Evolutionary conservation across 2,888 invertebrate species (phyloP).

Genomic region (Stenodema calcarata): DNA sequence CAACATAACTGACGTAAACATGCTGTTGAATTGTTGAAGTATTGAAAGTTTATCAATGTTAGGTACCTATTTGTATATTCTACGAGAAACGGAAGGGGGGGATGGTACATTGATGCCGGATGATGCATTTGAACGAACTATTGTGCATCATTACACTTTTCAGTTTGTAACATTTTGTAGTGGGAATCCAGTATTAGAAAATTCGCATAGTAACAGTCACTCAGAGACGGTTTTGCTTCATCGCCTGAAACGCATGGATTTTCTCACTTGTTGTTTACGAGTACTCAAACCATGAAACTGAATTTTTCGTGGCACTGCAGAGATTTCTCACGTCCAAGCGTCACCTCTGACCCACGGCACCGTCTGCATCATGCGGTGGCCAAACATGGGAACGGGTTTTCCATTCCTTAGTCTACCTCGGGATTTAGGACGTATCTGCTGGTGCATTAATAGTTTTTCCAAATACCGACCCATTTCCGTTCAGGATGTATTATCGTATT

Average conservation of each 20-base stretch:
- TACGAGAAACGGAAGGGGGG: no score
- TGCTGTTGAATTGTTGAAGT: background rate
- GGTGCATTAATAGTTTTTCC: background rate
- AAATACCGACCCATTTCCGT: background rate
- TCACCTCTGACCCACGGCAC: background rate
- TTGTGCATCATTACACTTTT: no score
- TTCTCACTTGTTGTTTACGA: no score
- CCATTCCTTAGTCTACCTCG: background rate
- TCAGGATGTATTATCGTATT: background rate
- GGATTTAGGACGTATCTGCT: background rate
- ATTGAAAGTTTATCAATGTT: background rate
- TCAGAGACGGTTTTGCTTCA: no score
- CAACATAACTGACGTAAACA: background rate
- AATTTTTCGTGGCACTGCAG: background rate
- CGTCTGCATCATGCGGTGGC: background rate
- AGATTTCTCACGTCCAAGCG: background rate
- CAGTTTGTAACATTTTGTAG: no score
- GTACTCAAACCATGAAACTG: background rate
- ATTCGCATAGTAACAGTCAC: no score
- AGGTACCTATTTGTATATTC: no score
- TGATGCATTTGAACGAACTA: no score
- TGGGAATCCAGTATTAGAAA: no score
- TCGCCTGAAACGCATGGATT: no score
- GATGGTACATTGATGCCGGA: no score
- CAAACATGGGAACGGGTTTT: background rate